phyloP scores from a whole-genome alignment of 1,140 invertebrate genomes.

The Scaptomyza pallida region DNA sequence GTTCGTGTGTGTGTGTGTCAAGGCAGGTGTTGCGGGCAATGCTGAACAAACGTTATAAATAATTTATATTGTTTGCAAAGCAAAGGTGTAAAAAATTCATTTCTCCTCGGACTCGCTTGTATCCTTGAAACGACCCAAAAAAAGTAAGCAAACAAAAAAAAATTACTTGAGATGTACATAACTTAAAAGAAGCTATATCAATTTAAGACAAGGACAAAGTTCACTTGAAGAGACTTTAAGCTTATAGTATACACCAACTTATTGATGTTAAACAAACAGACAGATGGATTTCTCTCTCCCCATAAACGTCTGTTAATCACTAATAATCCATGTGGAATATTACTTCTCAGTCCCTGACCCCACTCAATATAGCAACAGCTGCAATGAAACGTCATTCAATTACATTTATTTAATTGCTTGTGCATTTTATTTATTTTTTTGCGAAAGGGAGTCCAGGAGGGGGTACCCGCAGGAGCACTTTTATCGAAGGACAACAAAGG shows the following conservation, averaged over 20 bases:
- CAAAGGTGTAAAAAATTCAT: conserved; percentile 67
- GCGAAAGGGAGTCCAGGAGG: too few relatives aligned
- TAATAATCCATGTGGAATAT: too few relatives aligned
- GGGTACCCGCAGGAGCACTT: conserved; percentile 46
- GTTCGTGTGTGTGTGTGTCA: conserved; percentile 19
- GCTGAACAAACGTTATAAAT: conserved; percentile 63
- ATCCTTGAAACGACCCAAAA: conserved; percentile 1
- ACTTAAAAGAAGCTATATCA: conserved; percentile 6
- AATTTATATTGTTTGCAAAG: conserved; percentile 71
- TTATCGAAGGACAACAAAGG: conserved; percentile 33
- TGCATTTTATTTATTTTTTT: conserved; percentile 16
- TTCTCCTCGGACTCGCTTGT: conserved; percentile 11
- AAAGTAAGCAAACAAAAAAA: conserved; percentile 4
- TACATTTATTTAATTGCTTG: conserved; percentile 36
- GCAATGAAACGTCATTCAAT: conserved; percentile 30
- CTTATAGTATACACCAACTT: not conserved
- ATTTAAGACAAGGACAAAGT: not conserved
- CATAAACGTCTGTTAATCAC: not conserved
- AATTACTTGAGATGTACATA: not conserved
- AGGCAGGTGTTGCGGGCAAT: conserved; percentile 15
- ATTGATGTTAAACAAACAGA: too few relatives aligned
- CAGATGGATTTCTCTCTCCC: too few relatives aligned
- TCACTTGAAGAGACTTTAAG: not conserved
- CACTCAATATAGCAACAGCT: not conserved
- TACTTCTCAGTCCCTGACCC: not conserved